Base-by-base conservation (phyloP, 2,113 vertebrate genomes). In the Amia ocellicauda region DNA sequence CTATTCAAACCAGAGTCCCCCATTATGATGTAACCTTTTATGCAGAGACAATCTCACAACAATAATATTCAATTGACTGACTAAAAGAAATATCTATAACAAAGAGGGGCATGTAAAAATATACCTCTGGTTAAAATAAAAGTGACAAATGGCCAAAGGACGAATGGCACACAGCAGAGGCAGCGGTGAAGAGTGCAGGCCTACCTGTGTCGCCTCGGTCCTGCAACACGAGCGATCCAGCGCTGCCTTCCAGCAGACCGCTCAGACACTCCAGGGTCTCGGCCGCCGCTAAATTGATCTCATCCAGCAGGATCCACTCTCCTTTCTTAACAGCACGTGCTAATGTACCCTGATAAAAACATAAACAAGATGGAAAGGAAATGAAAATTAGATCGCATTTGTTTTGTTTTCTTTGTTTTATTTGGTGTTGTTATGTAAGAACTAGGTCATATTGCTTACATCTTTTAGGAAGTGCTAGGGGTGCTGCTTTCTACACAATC, bases 211-310 rank as follows among this genome's bases (percentile, higher is more conserved):
- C 97, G 73, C 97, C 96, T 66, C 96, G 90, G 76, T 99, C 97
- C 59, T 98, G 79, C 68, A 99, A 86, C 47, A 99, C 91, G 66
- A 99, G 72, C 0, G 97, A 99, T 8, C 93, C 92, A 3, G 82
- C 83, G 1, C 81, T 90, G 61, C 96, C 93, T 85, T 99, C 97
- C 65, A 99, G 85, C 31, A 99, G 91, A 60, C 97, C 94, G 74
- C 95, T 97, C 68, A 99, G 72, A 71, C 95, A 98, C 76, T 99
- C 96, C 66, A 99, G 84, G 3, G 93, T 98, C 80, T 99, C 97
- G 23, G 96, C 91, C 49, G 95, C 87, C 42, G 97, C 95, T 79
- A 99, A 86, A 69, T 99, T 99, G 75, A 99, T 99, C 82, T 99
- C 97, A 74, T 99, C 97, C 76, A 99, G 76, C 47, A 99, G 89